phyloP scores from a whole-genome alignment of 2,797 vertebrate genomes.

The Tragelaphus oryx region DNA sequence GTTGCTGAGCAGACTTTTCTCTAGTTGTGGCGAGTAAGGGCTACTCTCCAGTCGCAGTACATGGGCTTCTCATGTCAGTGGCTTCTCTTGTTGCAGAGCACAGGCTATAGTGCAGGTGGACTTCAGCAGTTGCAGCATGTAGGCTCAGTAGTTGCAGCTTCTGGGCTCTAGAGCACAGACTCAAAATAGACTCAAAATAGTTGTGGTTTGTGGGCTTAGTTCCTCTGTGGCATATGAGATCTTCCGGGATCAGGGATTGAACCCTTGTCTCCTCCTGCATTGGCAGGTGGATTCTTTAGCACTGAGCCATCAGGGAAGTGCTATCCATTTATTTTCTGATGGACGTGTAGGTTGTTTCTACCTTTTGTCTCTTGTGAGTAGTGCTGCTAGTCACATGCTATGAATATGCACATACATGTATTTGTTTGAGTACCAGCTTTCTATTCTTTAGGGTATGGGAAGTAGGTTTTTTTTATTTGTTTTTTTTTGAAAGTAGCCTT shows the following conservation, averaged over 20 bases:
- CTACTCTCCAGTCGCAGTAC: background rate
- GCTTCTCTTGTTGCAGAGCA: background rate
- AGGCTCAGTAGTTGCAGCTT: background rate
- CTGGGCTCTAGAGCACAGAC: background rate
- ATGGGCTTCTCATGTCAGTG: background rate
- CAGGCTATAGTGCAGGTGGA: background rate
- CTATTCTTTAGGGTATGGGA: background rate
- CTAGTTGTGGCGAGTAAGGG: background rate
- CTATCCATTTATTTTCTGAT: background rate
- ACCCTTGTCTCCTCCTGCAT: background rate
- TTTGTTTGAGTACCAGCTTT: slow-evolving; percentile 4
- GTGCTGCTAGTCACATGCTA: background rate
- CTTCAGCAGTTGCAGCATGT: background rate
- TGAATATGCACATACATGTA: background rate
- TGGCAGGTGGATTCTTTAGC: background rate
- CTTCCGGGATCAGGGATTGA: background rate
- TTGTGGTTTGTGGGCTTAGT: background rate
- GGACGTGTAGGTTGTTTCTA: background rate
- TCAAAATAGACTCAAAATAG: background rate
- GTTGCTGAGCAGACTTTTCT: background rate
- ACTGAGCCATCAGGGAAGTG: background rate
- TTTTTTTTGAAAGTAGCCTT: background rate
- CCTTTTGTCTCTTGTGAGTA: background rate
- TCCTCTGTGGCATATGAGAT: background rate
- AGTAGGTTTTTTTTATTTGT: background rate